Percentiles rank a stretch among this genome's conserved stretches.
Evolutionary conservation across 2,797 vertebrate species (phyloP).

Genomic region (Oreochromis grahami): DNA sequence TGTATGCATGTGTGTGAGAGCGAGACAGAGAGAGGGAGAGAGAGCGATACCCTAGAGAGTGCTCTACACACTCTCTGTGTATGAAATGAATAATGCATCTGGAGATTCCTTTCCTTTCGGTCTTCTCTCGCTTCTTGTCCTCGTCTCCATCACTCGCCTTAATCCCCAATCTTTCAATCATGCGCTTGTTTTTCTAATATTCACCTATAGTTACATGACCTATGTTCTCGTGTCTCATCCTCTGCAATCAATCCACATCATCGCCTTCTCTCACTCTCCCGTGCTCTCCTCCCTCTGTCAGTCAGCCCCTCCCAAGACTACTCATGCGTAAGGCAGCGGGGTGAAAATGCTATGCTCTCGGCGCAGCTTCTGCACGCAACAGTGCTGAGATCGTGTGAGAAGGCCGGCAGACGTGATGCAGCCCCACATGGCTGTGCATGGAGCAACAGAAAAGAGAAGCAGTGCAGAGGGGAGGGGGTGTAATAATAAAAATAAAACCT

Average conservation of each 20-base stretch:
- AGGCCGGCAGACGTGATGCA: conserved; percentile 52
- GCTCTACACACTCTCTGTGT: conserved; percentile 45
- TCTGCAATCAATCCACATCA: conserved; percentile 36
- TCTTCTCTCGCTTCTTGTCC: conserved; percentile 10
- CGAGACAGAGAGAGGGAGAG: not conserved
- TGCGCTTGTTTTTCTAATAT: conserved; percentile 34
- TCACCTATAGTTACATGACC: conserved; percentile 39
- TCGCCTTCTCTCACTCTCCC: not conserved
- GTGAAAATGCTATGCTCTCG: conserved; percentile 65
- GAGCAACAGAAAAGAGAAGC: conserved; percentile 31
- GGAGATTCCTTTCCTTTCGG: conserved; percentile 32
- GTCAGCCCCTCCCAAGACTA: conserved; percentile 59
- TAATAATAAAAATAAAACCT: not conserved
- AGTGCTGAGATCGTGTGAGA: conserved; percentile 59
- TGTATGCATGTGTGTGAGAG: not conserved
- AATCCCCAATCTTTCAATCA: conserved; percentile 23
- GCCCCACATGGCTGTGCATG: conserved; percentile 43
- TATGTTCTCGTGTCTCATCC: conserved; percentile 43
- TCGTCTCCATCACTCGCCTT: not conserved
- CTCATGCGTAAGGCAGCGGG: conserved; percentile 70
- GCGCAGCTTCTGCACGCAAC: conserved; percentile 71
- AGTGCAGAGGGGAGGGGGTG: conserved; percentile 2
- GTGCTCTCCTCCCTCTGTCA: conserved; percentile 18
- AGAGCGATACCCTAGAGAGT: conserved; percentile 35
- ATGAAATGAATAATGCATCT: conserved; percentile 67